Percentiles rank a stretch among this genome's conserved stretches.
Evolutionary conservation across 2,888 invertebrate species (phyloP).

Genomic region (Xiphydria camelus): DNA sequence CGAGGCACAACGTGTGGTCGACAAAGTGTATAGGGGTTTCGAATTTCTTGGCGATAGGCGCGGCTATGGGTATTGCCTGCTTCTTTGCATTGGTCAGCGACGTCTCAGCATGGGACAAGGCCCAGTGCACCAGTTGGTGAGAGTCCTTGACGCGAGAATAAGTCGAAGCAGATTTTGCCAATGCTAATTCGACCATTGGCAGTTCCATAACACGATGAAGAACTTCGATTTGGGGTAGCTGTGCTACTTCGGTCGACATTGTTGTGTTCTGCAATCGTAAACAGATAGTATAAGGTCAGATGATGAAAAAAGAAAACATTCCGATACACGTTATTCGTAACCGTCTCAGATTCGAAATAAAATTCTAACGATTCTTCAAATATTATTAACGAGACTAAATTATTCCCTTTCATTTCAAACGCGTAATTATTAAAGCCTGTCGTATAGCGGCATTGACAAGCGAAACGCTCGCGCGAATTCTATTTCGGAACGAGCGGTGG

Average conservation of each 20-base stretch:
- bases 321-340: too few relatives aligned
- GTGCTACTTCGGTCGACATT: slow-evolving; percentile 31
- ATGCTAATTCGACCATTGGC: slow-evolving; percentile 45
- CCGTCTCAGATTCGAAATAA: too few relatives aligned
- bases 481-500: too few relatives aligned
- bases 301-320: not conserved
- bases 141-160: slow-evolving; percentile 46
- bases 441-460: too few relatives aligned
- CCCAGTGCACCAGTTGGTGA: slow-evolving; percentile 61
- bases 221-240: slow-evolving; percentile 43
- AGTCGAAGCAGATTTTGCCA: slow-evolving; percentile 43
- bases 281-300: not conserved
- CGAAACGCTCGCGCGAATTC: too few relatives aligned
- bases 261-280: not conserved
- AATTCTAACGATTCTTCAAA: too few relatives aligned
- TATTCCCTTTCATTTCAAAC: too few relatives aligned
- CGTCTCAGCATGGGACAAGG: slow-evolving; percentile 66
- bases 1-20: slow-evolving; percentile 70
- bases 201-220: slow-evolving; percentile 45
- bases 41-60: slow-evolving; percentile 64
- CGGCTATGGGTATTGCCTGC: slow-evolving; percentile 60
- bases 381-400: too few relatives aligned
- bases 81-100: slow-evolving; percentile 60
- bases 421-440: too few relatives aligned
- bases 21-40: slow-evolving; percentile 64